Conservation (phyloP, 2,888 invertebrate genomes). For the Ormyrus thymus region DNA sequence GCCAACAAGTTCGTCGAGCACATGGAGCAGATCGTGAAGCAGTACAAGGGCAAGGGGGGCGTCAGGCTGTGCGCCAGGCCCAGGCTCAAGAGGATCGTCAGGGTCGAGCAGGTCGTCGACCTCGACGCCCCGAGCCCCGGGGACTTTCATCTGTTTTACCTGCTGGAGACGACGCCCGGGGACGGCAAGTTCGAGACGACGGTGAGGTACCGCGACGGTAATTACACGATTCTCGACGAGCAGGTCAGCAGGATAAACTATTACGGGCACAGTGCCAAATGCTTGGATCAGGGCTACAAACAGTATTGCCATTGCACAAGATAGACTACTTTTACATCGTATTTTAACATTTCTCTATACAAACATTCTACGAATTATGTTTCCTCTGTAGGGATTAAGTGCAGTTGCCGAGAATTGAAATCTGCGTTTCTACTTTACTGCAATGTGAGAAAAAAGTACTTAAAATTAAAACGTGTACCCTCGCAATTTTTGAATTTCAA, state of each 20-base stretch:
- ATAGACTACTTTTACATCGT: slow-evolving; percentile 8
- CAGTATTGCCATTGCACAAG: slow-evolving; percentile 69
- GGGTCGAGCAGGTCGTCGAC: slow-evolving; percentile 77
- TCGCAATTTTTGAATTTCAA: too few species aligned
- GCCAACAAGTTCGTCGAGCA: slow-evolving; percentile 76
- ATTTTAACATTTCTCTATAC: too few species aligned
- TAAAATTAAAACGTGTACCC: too few species aligned
- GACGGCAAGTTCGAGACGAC: slow-evolving; percentile 84
- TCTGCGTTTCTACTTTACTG: too few species aligned
- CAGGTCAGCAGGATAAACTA: slow-evolving; percentile 70
- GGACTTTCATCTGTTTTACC: slow-evolving; percentile 82
- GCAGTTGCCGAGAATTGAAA: too few species aligned
- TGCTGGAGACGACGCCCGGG: slow-evolving; percentile 82
- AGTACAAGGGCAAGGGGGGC: slow-evolving; percentile 66
- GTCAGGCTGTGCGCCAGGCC: slow-evolving; percentile 76
- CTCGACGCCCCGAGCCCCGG: slow-evolving; percentile 60
- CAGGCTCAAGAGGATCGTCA: slow-evolving; percentile 76
- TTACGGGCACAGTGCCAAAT: slow-evolving; percentile 66
- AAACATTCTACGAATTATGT: too few species aligned
- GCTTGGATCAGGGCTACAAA: slow-evolving; percentile 68
- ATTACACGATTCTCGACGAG: slow-evolving; percentile 67
- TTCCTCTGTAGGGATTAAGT: too few species aligned
- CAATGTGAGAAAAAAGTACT: too few species aligned
- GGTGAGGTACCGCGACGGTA: slow-evolving; percentile 73
- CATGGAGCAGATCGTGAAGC: slow-evolving; percentile 67